Evolutionary conservation across 1,140 invertebrate genomes (phyloP).

Genomic region (Druon quercuslanigerum): DNA sequence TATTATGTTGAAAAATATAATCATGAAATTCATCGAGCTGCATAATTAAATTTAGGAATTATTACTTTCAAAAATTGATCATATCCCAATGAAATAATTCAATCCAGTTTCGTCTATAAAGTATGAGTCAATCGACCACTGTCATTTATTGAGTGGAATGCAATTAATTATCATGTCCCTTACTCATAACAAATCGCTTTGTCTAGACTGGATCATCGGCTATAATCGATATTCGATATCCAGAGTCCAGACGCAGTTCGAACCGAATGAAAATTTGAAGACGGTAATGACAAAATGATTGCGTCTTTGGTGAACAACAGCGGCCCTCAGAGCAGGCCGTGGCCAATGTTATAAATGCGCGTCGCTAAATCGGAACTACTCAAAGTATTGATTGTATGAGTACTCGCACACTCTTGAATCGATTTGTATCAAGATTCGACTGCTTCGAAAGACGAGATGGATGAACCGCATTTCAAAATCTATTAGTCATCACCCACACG

Average conservation of each 20-base stretch:
- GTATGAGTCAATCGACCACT: slow-evolving; percentile 5
- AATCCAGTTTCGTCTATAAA: too few relatives aligned
- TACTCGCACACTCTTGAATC: slow-evolving; percentile 20
- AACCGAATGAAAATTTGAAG: background rate
- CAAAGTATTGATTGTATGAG: slow-evolving; percentile 18
- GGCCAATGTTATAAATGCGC: slow-evolving; percentile 10
- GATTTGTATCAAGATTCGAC: slow-evolving; percentile 21
- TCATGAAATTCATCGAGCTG: too few relatives aligned
- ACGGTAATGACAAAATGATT: slow-evolving; percentile 22
- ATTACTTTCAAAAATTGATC: too few relatives aligned
- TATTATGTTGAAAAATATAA: too few relatives aligned
- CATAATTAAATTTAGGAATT: too few relatives aligned
- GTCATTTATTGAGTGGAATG: background rate
- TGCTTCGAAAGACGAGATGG: slow-evolving; percentile 21
- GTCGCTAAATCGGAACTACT: slow-evolving; percentile 19
- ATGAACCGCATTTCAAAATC: slow-evolving; percentile 27
- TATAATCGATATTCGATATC: slow-evolving; percentile 10
- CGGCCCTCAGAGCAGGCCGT: background rate
- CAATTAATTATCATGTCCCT: background rate
- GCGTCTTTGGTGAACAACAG: slow-evolving; percentile 23
- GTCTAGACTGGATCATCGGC: slow-evolving; percentile 29
- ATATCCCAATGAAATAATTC: too few relatives aligned
- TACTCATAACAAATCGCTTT: background rate
- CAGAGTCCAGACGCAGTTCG: background rate
- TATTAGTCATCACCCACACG: slow-evolving; percentile 30